Base-by-base conservation (phyloP, 2,797 vertebrate species). In the Orestias chungarensis region DNA sequence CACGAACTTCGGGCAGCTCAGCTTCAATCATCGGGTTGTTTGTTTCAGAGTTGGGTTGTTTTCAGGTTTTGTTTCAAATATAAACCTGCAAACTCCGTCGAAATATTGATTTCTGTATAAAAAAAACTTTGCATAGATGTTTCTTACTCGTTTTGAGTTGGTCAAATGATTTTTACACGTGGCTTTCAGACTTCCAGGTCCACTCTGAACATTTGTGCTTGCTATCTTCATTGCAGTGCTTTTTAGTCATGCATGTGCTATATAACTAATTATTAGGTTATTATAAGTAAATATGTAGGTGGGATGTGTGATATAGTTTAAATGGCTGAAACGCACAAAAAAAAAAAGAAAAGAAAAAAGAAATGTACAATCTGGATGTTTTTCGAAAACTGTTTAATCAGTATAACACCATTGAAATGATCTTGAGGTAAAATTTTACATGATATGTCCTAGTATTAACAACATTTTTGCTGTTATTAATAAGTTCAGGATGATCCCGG, bases 141-240 rank as follows among this genome's bases (percentile, higher is more conserved):
- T 2, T 33, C 27, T 4, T 17, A n/a, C 20, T n/a, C 0, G 40
- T 7, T 62, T 62, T 40, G 33, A 61, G 25, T 61, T 57, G 25
- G 23, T 67, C 23, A 38, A 66, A 66, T 74, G 71, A 55, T 79
- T 80, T 25, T 70, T 78, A 86, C 89, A 91, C 88, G 90, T 92
- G 85, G 73, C 78, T 79, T 38, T 40, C 59, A 42, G 44, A 68
- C 57, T 59, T 77, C 64, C 76, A 25, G 40, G 62, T 33, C 29
- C 11, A 23, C 78, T 68, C 44, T 86, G 27, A 31, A 47, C 55
- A 66, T 77, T 74, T 82, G 79, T 80, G 69, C 0, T 65, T 4
- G 33, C 27, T 74, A 66, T 80, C 6, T 31, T 4, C 9, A 49
- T 15, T 40, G 35, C 23, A n/a, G 35, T 62, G 59, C 2, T 62